Evolutionary conservation across 2,888 invertebrate species (phyloP).

Genomic region (Aspidiotus rigidus): DNA sequence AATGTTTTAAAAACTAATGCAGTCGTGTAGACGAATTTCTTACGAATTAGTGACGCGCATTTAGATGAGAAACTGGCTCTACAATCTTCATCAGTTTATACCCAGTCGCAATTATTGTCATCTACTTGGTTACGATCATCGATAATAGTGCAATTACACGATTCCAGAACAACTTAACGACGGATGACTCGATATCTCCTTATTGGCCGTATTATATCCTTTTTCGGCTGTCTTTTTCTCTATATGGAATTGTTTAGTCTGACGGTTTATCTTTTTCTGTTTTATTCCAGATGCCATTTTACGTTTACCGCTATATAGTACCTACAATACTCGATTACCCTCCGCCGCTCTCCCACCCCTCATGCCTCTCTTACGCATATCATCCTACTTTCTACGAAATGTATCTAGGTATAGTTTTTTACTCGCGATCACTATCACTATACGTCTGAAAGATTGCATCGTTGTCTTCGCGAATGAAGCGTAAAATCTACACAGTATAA

Average conservation of each 20-base stretch:
- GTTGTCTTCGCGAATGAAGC: background rate
- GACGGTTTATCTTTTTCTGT: constrained; percentile 29
- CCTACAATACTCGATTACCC: background rate
- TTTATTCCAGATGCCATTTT: constrained; percentile 31
- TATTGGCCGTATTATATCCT: constrained; percentile 29
- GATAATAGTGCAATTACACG: constrained; percentile 30
- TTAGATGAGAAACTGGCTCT: background rate
- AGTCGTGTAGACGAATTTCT: constrained; percentile 13
- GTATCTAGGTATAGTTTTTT: background rate
- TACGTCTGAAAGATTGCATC: background rate
- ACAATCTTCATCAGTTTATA: constrained; percentile 23
- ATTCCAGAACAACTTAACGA: constrained; percentile 30
- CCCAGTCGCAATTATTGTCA: constrained; percentile 26
- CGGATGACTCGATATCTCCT: constrained; percentile 26
- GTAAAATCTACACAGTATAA: constrained; percentile 9
- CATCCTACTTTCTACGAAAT: constrained; percentile 22
- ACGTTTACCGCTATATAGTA: constrained; percentile 28
- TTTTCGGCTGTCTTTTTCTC: constrained; percentile 29
- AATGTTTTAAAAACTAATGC: too few relatives aligned
- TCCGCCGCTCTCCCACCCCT: background rate
- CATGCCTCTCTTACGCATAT: background rate
- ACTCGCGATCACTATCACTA: background rate
- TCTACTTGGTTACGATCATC: constrained; percentile 16
- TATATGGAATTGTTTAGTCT: constrained; percentile 32
- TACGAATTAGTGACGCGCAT: background rate